Evolutionary conservation across 2,888 invertebrate genomes (phyloP), one percentile per base, ranked within the genome.

Genomic region (Conops quadrifasciatus): DNA sequence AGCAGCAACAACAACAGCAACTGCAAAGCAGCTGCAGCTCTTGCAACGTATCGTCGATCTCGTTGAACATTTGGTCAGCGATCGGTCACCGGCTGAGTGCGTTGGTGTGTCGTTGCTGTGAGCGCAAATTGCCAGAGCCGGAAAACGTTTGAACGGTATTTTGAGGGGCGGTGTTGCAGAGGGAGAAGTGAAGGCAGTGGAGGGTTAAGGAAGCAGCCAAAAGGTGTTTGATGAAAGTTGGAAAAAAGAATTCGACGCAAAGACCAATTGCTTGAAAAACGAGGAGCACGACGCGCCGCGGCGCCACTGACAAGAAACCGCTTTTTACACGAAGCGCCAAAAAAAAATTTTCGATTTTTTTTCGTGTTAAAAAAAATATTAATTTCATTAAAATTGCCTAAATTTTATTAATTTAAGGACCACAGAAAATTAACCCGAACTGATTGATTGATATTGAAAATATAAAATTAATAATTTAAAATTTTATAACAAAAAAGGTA

Each of bases 61-160:
- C 85, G 72, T 81, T 84, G 78, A 83, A 82, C 63, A 82, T 85
- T 64, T 86, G 86, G 86, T 82, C 85, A 73, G 82, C 82, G 69
- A 79, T 86, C 72, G 84, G 85, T 66, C 84, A 85, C 73, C 82
- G 85, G 13, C 78, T 86, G 67, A 86, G 84, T 76, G 80, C 83
- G 67, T 81, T 86, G 74, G 83, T 83, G 72, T 86, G 86, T 73
- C 84, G 85, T 77, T 86, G 86, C 78, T 86, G 86, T 78, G 85
- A 85, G 75, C 82, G 83, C 26, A 86, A 86, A 78, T 79, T 86
- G 75, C 86, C 86, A 60, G 85, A 84, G 76, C 85, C 86, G 75
- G 86, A 86, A 75, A 85, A 85, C 82, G 85, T 86, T 75, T 86
- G 84, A 79, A 72, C 71, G 68, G 67, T 36, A 36, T 36, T 36